Evolutionary conservation across 2,113 vertebrate genomes (phyloP).

Genomic region (Noturus placidus): DNA sequence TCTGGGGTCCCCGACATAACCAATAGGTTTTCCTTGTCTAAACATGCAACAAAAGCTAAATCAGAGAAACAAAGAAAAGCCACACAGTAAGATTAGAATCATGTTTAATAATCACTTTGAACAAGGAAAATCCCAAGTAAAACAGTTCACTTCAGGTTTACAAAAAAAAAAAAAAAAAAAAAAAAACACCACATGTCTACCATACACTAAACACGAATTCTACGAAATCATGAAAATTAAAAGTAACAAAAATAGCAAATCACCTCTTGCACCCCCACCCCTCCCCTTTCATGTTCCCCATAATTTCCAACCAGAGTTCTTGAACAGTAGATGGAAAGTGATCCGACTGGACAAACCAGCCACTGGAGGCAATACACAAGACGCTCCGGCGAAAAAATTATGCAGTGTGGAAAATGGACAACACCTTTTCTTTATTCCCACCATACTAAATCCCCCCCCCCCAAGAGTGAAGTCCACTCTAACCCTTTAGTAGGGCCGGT

Average conservation of each 20-base stretch:
- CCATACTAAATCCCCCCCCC: slow-evolving; percentile 10
- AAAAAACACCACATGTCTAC: slow-evolving; percentile 56
- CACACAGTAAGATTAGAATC: slow-evolving; percentile 62
- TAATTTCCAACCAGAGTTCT: slow-evolving; percentile 56
- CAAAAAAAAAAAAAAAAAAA: slow-evolving; percentile 61
- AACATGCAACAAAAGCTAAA: no score
- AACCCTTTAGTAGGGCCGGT: slow-evolving; percentile 73
- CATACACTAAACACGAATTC: slow-evolving; percentile 63
- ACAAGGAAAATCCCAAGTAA: slow-evolving; percentile 65
- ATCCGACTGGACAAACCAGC: slow-evolving; percentile 45
- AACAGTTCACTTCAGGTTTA: slow-evolving; percentile 72
- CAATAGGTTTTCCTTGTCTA: no score
- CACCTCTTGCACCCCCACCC: background rate
- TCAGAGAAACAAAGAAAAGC: background rate
- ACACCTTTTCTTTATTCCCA: slow-evolving; percentile 9
- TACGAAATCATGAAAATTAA: slow-evolving; percentile 64
- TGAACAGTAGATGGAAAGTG: slow-evolving; percentile 60
- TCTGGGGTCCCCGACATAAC: no score
- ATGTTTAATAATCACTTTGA: slow-evolving; percentile 70
- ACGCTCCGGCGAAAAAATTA: slow-evolving; percentile 54
- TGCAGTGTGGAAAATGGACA: slow-evolving; percentile 47
- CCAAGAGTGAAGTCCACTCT: slow-evolving; percentile 50
- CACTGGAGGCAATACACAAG: slow-evolving; percentile 51
- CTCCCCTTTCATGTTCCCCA: slow-evolving; percentile 24
- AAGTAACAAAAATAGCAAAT: slow-evolving; percentile 66